Conservation (phyloP, 2,888 invertebrate genomes). For the Standfussiana lucernea region DNA sequence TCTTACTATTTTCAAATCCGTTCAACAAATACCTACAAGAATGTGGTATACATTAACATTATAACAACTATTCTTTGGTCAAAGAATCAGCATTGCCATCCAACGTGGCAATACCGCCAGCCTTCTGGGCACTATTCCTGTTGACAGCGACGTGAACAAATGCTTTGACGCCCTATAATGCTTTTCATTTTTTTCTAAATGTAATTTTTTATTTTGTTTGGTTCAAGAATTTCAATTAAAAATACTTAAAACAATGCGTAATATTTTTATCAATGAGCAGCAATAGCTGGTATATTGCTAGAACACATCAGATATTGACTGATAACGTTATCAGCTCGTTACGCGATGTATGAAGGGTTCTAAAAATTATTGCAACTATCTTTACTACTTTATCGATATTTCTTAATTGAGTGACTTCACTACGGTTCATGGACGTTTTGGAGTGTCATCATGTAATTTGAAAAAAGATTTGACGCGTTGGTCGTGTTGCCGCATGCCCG, state of each 20-base stretch:
- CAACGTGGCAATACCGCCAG: too few relatives aligned
- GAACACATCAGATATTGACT: conserved; percentile 67
- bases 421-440: conserved; percentile 20
- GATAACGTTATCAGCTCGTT: conserved; percentile 67
- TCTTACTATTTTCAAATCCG: too few relatives aligned
- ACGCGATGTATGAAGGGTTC: conserved; percentile 55
- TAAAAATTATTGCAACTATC: conserved; percentile 64
- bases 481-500: too few relatives aligned
- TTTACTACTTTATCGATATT: conserved; percentile 53
- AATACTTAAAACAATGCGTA: conserved; percentile 5
- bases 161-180: too few relatives aligned
- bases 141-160: too few relatives aligned
- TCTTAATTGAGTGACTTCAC: conserved; percentile 52
- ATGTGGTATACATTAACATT: too few relatives aligned
- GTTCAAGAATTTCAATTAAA: conserved; percentile 20
- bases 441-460: not conserved
- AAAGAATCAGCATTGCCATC: too few relatives aligned
- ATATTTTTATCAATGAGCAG: conserved; percentile 55
- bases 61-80: too few relatives aligned
- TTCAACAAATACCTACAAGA: too few relatives aligned
- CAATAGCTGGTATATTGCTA: conserved; percentile 68
- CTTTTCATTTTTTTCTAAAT: too few relatives aligned
- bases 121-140: too few relatives aligned
- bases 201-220: too few relatives aligned
- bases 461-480: not conserved